phyloP scores from a whole-genome alignment of 2,797 vertebrate species.

The Loriculus beryllinus region DNA sequence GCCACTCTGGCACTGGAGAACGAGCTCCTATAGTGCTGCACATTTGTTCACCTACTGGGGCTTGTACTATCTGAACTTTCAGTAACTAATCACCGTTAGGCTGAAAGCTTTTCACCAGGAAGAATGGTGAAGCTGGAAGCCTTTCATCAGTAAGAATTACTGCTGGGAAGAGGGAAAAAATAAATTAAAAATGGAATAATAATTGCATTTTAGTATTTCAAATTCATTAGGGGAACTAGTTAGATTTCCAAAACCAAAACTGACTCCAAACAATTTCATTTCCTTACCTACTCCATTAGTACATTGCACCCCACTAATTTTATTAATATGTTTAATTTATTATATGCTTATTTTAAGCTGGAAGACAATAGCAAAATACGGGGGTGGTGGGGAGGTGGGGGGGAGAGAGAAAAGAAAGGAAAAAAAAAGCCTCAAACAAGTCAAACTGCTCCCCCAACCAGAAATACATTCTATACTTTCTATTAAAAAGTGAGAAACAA shows the following conservation, averaged over 20 bases:
- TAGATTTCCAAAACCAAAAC: neutral
- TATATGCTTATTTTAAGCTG: neutral
- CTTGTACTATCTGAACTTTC: neutral
- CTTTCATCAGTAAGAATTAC: neutral
- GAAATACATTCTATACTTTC: neutral
- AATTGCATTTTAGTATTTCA: neutral
- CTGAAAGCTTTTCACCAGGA: neutral
- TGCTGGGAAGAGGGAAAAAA: neutral
- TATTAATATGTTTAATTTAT: neutral
- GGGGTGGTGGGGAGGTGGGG: neutral
- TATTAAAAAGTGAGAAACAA: slow-evolving; percentile 24
- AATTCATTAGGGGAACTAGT: neutral
- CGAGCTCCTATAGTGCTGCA: neutral
- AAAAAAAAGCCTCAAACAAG: neutral
- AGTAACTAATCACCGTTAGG: neutral
- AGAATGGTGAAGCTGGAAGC: neutral
- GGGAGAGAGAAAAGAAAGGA: neutral
- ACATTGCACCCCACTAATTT: neutral
- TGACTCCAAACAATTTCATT: neutral
- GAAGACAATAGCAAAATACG: neutral
- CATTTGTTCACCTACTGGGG: neutral
- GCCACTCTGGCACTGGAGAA: neutral
- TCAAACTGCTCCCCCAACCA: neutral
- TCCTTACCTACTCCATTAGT: neutral
- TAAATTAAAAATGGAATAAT: neutral